Base-by-base conservation (phyloP, 2,888 invertebrate species). In the Euplagia quadripunctaria region DNA sequence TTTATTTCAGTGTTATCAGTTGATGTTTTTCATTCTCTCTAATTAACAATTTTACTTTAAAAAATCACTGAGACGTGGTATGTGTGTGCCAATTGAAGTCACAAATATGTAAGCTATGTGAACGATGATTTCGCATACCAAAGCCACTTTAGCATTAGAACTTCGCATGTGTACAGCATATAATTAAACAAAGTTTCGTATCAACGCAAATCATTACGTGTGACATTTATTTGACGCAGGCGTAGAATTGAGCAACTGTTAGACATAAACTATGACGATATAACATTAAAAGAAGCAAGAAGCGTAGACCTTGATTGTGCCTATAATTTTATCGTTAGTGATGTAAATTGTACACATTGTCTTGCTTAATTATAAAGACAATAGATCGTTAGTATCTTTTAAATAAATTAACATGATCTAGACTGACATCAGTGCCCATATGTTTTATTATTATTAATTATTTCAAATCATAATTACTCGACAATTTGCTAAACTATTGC, bases 301-400 rank as follows among this genome's bases (percentile, higher is more conserved):
- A 82, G 81, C 85, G 78, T 79, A 79, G 85, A 81, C 82, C 81
- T 85, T 86, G 83, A 85, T 80, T 83, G 83, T 82, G 72, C 76
- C 70, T 80, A 79, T 89, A 84, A 88, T 88, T 86, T 88, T 85
- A 85, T 85, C 75, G 76, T 76, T 80, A 84, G 83, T 88, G 87
- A 88, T 85, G 87, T 85, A 85, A 89, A 82, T 88, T 85, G 86
- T 85, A 84, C 88, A 82, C 80, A 74, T 74, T 76, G 75, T 80
- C 71, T 75, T 69, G 42, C 52, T 64, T 52, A 65, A 51, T 61
- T 74, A 61, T 64, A 70, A 63, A 16, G 64, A 72, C 73, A 75
- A 78, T 75, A 64, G 43, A 61, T 61, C 49, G 4, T 61, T 42
- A 20, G 49, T 63, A 66, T 41, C 78, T 17, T 64, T 43, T 64